Evolutionary conservation across 2,113 vertebrate genomes (phyloP).

Genomic region (Thomomys bottae): DNA sequence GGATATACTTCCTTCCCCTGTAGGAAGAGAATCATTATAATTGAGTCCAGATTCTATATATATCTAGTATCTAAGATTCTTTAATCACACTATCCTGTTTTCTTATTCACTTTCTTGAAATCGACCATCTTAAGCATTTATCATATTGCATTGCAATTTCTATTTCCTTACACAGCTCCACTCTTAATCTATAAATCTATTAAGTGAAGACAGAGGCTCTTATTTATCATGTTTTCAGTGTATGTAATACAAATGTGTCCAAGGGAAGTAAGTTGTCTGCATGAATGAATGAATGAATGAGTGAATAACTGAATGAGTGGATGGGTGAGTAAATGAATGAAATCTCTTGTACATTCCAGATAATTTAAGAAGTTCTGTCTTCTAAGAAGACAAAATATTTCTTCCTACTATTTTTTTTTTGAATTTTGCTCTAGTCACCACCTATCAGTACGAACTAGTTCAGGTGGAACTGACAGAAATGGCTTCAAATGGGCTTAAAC

Average conservation of each 20-base stretch:
- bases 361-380: not conserved
- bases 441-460: not conserved
- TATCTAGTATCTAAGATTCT: not conserved
- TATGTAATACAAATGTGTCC: not conserved
- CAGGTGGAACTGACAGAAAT: conserved; percentile 29
- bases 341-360: not conserved
- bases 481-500: not conserved
- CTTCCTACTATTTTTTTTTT: not conserved
- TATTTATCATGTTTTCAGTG: not conserved
- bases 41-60: conserved; percentile 49
- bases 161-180: not conserved
- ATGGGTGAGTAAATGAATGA: not conserved
- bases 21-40: conserved; percentile 61
- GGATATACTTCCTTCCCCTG: conserved; percentile 59
- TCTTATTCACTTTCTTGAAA: not conserved
- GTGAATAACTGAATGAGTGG: not conserved
- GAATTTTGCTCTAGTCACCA: not conserved
- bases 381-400: not conserved
- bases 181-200: not conserved
- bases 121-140: not conserved
- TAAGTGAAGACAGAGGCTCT: not conserved
- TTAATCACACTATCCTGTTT: conserved; percentile 19
- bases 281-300: not conserved
- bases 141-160: not conserved
- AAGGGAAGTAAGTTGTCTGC: not conserved